Evolutionary conservation across 2,888 invertebrate species (phyloP).

Genomic region (Seira ritae): DNA sequence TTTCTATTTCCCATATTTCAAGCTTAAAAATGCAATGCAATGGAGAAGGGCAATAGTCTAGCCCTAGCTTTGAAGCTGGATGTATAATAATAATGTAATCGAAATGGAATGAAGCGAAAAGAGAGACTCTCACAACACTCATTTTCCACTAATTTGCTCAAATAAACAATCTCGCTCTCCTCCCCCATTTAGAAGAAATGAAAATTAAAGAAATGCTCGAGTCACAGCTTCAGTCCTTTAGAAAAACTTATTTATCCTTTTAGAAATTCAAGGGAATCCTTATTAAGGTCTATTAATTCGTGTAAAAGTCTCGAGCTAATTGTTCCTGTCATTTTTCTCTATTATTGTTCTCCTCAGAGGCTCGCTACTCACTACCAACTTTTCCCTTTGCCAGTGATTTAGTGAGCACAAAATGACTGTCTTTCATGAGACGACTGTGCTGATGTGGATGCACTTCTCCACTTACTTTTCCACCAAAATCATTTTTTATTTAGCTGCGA

Average conservation of each 20-base stretch:
- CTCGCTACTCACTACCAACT: background rate
- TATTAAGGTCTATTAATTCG: conserved; percentile 53
- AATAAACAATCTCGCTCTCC: conserved; percentile 41
- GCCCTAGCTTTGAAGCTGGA: background rate
- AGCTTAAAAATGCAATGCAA: background rate
- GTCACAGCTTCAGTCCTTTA: background rate
- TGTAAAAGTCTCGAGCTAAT: conserved; percentile 39
- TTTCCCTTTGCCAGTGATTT: background rate
- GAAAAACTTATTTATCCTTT: too few relatives aligned
- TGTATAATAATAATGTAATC: conserved; percentile 17
- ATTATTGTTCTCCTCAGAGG: conserved; percentile 20
- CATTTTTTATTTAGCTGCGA: too few relatives aligned
- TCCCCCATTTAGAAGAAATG: background rate
- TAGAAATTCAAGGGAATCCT: conserved; percentile 3
- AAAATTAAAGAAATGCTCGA: background rate
- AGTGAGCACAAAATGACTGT: too few relatives aligned
- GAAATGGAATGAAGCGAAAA: conserved; percentile 53
- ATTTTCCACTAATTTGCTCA: conserved; percentile 49
- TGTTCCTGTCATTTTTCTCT: conserved; percentile 38
- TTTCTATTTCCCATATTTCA: background rate
- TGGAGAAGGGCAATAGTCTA: background rate
- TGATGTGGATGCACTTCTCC: too few relatives aligned
- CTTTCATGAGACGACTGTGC: too few relatives aligned
- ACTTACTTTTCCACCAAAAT: too few relatives aligned
- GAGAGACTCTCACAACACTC: conserved; percentile 38